phyloP scores from a whole-genome alignment of 2,113 vertebrate genomes.

The Corapipo altera region DNA sequence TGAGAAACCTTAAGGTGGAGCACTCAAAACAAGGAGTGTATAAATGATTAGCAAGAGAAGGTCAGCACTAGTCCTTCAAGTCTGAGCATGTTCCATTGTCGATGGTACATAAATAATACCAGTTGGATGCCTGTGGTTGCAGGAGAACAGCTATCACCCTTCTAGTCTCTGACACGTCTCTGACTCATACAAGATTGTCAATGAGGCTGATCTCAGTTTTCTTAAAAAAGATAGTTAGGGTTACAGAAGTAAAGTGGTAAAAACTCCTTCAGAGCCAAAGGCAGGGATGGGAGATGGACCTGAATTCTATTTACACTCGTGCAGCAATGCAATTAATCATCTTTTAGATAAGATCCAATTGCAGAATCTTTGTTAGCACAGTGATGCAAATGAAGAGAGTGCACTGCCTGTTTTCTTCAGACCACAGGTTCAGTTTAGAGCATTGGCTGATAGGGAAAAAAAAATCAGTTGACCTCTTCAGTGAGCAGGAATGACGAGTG shows the following conservation, averaged over 20 bases:
- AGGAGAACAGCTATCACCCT: slow-evolving; percentile 2
- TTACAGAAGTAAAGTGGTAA: neutral
- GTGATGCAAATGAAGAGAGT: neutral
- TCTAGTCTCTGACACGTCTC: neutral
- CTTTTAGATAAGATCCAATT: neutral
- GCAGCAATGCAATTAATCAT: slow-evolving; percentile 13
- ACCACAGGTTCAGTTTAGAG: neutral
- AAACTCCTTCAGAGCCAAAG: neutral
- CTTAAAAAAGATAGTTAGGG: neutral
- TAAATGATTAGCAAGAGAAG: slow-evolving; percentile 65
- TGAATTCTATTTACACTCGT: neutral
- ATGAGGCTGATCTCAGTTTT: neutral
- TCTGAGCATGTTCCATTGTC: slow-evolving; percentile 50
- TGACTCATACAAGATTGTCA: neutral
- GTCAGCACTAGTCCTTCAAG: slow-evolving; percentile 63
- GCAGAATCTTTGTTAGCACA: neutral
- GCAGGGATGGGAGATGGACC: neutral
- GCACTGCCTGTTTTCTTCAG: neutral
- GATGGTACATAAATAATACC: slow-evolving; percentile 42
- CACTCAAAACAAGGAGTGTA: slow-evolving; percentile 69
- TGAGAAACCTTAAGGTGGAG: slow-evolving; percentile 73
- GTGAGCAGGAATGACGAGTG: neutral
- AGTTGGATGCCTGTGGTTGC: slow-evolving; percentile 46
- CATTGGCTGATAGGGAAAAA: neutral
- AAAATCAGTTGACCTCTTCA: neutral